Conservation (phyloP, 2,113 vertebrate genomes). For the Leptobrachium ailaonicum region DNA sequence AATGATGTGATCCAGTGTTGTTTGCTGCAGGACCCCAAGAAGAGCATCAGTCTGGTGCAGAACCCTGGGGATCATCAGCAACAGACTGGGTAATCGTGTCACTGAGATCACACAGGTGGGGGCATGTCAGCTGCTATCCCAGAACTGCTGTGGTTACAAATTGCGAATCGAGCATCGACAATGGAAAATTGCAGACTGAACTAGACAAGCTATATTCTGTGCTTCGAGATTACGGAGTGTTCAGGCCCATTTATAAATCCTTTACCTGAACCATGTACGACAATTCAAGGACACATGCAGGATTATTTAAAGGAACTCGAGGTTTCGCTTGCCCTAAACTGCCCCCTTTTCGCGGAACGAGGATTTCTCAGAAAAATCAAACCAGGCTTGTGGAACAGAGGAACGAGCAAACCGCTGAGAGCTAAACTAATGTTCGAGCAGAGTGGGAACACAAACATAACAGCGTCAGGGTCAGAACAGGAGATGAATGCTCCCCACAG, state of each 20-base stretch:
- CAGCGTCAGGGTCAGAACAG: background rate
- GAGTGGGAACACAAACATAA: background rate
- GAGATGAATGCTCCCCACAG: background rate
- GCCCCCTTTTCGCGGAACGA: background rate
- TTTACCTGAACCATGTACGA: background rate
- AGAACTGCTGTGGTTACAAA: no score
- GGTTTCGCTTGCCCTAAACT: background rate
- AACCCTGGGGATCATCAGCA: no score
- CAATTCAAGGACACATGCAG: background rate
- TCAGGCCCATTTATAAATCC: background rate
- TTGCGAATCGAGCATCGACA: background rate
- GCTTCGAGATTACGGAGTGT: background rate
- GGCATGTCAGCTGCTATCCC: no score
- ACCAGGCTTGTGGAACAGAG: background rate
- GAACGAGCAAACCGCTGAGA: background rate
- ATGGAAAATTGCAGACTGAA: background rate
- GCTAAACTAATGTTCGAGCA: background rate
- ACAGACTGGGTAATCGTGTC: no score
- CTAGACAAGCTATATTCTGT: background rate
- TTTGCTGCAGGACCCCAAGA: no score
- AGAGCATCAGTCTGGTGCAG: no score
- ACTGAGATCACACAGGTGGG: no score
- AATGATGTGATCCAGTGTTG: no score
- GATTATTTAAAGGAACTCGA: background rate
- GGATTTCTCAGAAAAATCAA: background rate